These are phyloP conservation scores for Caenorhabditis latens DNA, from an alignment of 1,140 invertebrate species.

Conservation along the genomic window DNA sequence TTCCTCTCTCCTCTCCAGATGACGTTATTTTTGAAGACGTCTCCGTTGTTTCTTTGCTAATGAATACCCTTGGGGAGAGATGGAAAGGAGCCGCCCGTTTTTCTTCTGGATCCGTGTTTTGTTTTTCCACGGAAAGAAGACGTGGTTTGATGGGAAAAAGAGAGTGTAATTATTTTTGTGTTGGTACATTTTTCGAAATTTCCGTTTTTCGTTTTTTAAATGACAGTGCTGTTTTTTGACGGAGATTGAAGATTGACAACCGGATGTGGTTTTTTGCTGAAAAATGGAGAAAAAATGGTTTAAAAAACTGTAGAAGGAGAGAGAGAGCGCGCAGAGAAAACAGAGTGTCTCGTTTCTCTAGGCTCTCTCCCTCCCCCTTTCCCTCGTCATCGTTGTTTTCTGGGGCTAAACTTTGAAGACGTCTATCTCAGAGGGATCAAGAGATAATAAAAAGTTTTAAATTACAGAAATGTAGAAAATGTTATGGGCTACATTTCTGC, in stretches of 20 bases:
- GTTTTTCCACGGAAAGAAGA: not conserved
- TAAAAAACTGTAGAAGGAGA: too few relatives aligned
- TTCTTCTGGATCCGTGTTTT: not conserved
- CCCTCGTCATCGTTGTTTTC: too few relatives aligned
- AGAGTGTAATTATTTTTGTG: slow-evolving; percentile 7
- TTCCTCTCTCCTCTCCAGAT: not conserved
- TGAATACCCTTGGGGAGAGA: slow-evolving; percentile 10
- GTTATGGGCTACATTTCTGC: too few relatives aligned
- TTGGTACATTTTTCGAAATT: not conserved
- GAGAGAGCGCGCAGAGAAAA: too few relatives aligned
- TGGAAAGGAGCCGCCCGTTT: not conserved
- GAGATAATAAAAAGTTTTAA: too few relatives aligned
- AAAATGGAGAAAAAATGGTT: too few relatives aligned
- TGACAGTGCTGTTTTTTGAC: not conserved
- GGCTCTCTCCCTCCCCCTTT: too few relatives aligned
- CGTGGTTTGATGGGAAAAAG: not conserved
- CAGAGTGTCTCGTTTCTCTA: too few relatives aligned
- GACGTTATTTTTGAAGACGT: not conserved
- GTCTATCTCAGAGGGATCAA: too few relatives aligned
- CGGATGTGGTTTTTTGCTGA: not conserved
- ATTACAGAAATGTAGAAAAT: too few relatives aligned
- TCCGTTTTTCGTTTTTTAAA: not conserved
- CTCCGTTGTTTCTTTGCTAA: slow-evolving; percentile 2
- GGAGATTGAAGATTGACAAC: not conserved
- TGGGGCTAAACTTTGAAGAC: too few relatives aligned